Base-by-base conservation (phyloP, 30 jellyfish, hydroid and myxozoan genomes). In the Turritopsis dohrnii region DNA sequence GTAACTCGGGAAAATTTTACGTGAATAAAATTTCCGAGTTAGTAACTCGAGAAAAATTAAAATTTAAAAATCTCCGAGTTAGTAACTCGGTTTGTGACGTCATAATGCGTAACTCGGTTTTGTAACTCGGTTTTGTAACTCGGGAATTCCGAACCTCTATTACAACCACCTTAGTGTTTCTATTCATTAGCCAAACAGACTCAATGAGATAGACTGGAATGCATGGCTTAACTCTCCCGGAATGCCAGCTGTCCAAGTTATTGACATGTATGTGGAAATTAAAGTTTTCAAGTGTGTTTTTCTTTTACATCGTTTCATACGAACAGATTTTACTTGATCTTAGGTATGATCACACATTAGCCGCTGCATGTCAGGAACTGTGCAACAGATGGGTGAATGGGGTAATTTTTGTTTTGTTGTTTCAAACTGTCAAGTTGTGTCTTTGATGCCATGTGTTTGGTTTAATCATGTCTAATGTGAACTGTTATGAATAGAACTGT, bases 161-260 rank as follows among this genome's bases (percentile, higher is more conserved):
- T 41, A 5, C 60, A 41, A 41, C 5, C 60, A 41, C 0, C 13
- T 31, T 75, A n/a, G 0, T 28, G 60, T 75, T 31, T 1, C 28
- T 75, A 0, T 23, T 24, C 28, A 72, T 26, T 27, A 84, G 90
- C 16, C 66, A 7, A 79, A 87, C 65, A 52, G 29, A 24, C 75
- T 88, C 21, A 54, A 72, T 54, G 86, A 52, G 28, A 90, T 91
- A 21, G 96, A 87, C 77, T 91, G 97, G 97, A 83, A 91, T 53
- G 83, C 94, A 18, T 91, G 97, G 97, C 71, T 91, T 16, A 71
- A 79, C 53, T 81, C 65, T 20, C 94, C 96, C 13, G 97, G 97
- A 22, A 91, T 91, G 97, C 97, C 97, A 66, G 91, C 96, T 9
- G 91, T 91, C 16, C 96, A 77, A 79, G 96, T 90, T 8, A 76